Base-by-base conservation (phyloP, 2,113 vertebrate genomes). In the Pluvianellus socialis region DNA sequence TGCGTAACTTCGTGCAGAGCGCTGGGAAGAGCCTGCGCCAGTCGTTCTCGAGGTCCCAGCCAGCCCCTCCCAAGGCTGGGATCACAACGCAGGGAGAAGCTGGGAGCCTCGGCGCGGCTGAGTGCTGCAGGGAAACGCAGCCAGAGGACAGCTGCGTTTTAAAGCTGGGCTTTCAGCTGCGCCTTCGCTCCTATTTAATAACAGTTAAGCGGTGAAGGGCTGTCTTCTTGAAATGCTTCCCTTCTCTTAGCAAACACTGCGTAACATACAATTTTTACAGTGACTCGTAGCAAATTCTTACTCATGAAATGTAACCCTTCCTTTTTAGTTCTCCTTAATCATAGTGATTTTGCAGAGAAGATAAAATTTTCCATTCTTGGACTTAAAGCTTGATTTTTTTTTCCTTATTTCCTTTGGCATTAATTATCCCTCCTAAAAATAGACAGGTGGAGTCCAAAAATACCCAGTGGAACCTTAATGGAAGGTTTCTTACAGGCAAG, bases 371-470 rank as follows among this genome's bases (percentile, higher is more conserved):
- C 66, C 49, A 22, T 82, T 89, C 70, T 62, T 32, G 45, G 45
- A 70, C 18, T 79, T 79, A 30, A 89, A 87, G 71, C 62, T 89
- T 84, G 24, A 68, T 24, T 68, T 45, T 73, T 70, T 53, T 70
- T 62, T 30, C 53, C 55, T 91, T 47, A 87, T 92, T 97, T 92
- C 89, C 49, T 86, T 75, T 8, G 16, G 77, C 74, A 88, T 94
- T 95, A 87, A 91, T 95, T 95, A 61, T 79, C 30, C 67, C 16
- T 66, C 70, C 83, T 92, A 85, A 95, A 97, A 94, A 89, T 89
- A 95, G 91, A 42, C 49, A 92, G n/a, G 8, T 75, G 47, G 50
- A 74, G 58, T 70, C 80, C 84, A 82, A 85, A 95, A 92, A 82
- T 82, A 96, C 26, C 84, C 70, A 62, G 52, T 7, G 35, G 45